Base-by-base conservation (phyloP, 2,113 vertebrate species). In the Apodemus speciosus region DNA sequence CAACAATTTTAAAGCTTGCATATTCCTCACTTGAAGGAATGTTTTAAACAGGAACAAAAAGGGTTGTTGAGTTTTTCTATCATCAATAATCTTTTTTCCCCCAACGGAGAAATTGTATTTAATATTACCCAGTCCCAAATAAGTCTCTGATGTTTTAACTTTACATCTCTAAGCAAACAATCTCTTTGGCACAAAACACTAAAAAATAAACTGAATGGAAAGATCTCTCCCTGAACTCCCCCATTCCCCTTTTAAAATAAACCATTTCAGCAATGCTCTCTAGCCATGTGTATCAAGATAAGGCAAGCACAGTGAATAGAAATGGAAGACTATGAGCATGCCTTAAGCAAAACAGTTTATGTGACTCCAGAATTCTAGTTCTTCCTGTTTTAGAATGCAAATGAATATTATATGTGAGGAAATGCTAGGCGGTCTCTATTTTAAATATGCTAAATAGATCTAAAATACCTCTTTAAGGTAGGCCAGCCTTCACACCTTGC, bases 381-480 rank as follows among this genome's bases (percentile, higher is more conserved):
- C 25, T 84, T 27, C 16, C 13, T 94, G 6, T 95, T 93, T 94
- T 84, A 83, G 11, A 51, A 83, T n/a, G 27, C 7, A 46, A 21
- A 87, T 58, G 13, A 84, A 21, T 56, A 80, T 60, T 80, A 4
- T 69, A 85, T 81, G 69, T 93, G 43, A 95, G 43, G 91, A 92
- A 91, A 88, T 88, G 25, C 16, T 73, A 81, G 4, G 32, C 32
- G 46, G 18, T 69, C 40, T 90, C 68, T 88, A 77, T 92, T 85
- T 92, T 66, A 46, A 92, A 92, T 86, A 86, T 49, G 30, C 58
- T 68, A 91, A 80, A 25, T 58, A 80, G 43, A 75, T 73, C 72
- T 66, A 93, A 95, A 95, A 95, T 83, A 88, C 49, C 72, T 85
- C 32, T 53, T 85, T 66, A 88, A 68, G 53, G 11, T 90, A 93